Conservation (phyloP, 2,888 invertebrate species). For the Heliconius charithonia region DNA sequence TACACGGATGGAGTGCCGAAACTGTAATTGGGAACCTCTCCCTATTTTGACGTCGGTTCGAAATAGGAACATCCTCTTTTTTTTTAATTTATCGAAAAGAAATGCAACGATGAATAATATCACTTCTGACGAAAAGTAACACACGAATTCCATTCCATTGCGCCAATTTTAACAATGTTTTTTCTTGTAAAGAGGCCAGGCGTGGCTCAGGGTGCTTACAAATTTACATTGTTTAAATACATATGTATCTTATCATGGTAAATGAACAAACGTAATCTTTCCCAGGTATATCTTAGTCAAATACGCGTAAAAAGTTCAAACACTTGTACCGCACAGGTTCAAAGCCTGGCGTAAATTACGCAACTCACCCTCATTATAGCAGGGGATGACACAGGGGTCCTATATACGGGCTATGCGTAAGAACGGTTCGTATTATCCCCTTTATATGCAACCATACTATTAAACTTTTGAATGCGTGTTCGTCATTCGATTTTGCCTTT, state of each 20-base stretch:
- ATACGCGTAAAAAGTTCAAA: slow-evolving; percentile 80
- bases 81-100: no score
- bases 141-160: no score
- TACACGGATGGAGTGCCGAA: no score
- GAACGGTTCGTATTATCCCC: slow-evolving; percentile 35
- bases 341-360: slow-evolving; percentile 72
- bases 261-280: slow-evolving; percentile 36
- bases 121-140: no score
- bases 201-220: no score
- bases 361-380: slow-evolving; percentile 78
- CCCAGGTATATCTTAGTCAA: slow-evolving; percentile 58
- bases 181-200: no score
- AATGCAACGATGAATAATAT: no score
- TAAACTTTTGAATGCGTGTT: neutral
- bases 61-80: no score
- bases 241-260: neutral
- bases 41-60: no score
- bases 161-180: no score
- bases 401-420: slow-evolving; percentile 6
- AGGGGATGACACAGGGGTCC: slow-evolving; percentile 69
- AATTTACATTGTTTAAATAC: neutral
- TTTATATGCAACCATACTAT: slow-evolving; percentile 8
- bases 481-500: neutral
- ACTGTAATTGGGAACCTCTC: no score
- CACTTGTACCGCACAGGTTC: slow-evolving; percentile 69